Conservation (phyloP, 2,888 invertebrate species). For the Troides helena region DNA sequence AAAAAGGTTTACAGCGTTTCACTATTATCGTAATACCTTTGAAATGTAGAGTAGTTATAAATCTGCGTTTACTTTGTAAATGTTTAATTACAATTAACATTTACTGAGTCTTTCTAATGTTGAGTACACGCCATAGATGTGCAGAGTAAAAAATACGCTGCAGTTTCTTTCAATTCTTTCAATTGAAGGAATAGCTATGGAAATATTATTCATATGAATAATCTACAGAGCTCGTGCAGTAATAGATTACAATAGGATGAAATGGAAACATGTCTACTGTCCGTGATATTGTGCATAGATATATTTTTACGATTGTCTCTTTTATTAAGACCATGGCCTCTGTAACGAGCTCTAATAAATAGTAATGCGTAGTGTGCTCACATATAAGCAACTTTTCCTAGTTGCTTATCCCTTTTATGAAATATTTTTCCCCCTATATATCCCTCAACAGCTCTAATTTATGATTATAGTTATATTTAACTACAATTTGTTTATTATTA, state of each 20-base stretch:
- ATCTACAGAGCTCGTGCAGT: background rate
- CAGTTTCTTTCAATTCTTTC: background rate
- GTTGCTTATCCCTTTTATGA: background rate
- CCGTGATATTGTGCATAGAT: slow-evolving; percentile 2
- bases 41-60: no score
- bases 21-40: no score
- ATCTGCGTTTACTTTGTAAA: no score
- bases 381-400: background rate
- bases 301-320: slow-evolving; percentile 5
- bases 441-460: background rate
- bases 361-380: background rate
- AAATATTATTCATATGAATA: background rate
- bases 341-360: slow-evolving; percentile 15
- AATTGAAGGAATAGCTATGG: background rate
- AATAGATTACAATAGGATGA: slow-evolving; percentile 8
- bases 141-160: background rate
- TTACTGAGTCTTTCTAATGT: no score
- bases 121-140: background rate
- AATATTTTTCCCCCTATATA: background rate
- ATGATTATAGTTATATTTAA: background rate
- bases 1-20: no score
- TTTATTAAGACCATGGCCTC: slow-evolving; percentile 24
- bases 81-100: no score
- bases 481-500: background rate
- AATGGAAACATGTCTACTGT: slow-evolving; percentile 11